phyloP scores from a whole-genome alignment of 2,113 vertebrate species.

The Pedionomus torquatus region DNA sequence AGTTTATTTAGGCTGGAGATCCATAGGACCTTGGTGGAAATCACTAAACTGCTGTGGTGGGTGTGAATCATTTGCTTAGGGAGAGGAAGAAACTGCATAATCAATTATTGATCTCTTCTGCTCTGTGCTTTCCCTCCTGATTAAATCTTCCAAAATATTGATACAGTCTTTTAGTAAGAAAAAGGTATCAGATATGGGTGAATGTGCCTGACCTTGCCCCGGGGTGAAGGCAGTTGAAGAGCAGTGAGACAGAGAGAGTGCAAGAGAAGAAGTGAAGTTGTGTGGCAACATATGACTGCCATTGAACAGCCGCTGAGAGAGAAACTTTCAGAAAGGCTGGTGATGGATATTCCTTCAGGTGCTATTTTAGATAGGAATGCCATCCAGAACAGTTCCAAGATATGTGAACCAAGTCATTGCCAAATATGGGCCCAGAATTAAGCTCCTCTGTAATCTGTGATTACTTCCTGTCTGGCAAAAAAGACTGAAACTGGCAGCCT shows the following conservation, averaged over 20 bases:
- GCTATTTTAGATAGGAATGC: neutral
- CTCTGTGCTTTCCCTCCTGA: constrained; percentile 24
- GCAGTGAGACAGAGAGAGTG: neutral
- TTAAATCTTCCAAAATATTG: constrained; percentile 50
- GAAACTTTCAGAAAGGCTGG: neutral
- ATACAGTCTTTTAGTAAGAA: neutral
- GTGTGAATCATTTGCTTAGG: neutral
- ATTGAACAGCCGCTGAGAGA: neutral
- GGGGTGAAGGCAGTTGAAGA: neutral
- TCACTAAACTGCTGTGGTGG: neutral
- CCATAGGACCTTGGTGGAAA: neutral
- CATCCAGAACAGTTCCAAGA: neutral
- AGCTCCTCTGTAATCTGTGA: neutral
- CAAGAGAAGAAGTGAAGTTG: neutral
- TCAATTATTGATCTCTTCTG: constrained; percentile 54
- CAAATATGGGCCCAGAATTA: neutral
- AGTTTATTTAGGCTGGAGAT: neutral
- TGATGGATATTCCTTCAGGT: neutral
- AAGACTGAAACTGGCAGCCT: neutral
- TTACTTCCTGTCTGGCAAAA: neutral
- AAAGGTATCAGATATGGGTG: neutral
- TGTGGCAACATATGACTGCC: neutral
- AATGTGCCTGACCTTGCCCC: constrained; percentile 3
- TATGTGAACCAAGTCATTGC: rapidly evolving
- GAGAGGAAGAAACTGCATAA: constrained; percentile 26